These are phyloP conservation scores for Bombus superbus DNA, from an alignment of 1,140 invertebrate species.

Conservation along the genomic window DNA sequence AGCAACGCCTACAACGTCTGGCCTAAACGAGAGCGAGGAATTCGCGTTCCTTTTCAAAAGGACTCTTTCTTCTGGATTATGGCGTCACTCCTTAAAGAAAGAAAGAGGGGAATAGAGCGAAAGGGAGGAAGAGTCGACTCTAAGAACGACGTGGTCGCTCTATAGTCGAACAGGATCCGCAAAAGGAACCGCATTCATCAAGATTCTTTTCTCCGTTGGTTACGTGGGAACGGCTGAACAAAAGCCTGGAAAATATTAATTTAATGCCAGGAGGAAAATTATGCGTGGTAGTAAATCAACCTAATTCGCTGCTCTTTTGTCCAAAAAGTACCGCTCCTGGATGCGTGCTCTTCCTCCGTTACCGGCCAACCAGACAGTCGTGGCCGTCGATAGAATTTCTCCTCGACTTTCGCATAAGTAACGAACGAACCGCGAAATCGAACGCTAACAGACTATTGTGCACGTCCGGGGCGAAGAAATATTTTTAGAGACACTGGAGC, in stretches of 20 bases:
- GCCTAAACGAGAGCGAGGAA: constrained; percentile 9
- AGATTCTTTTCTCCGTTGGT: constrained; percentile 53
- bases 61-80: background rate
- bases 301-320: constrained; percentile 44
- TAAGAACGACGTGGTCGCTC: background rate
- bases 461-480: background rate
- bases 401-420: background rate
- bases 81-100: background rate
- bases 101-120: background rate
- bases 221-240: constrained; percentile 40
- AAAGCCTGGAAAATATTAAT: constrained; percentile 58
- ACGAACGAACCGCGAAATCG: background rate
- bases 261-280: constrained; percentile 60
- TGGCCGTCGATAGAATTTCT: constrained; percentile 25
- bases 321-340: constrained; percentile 25
- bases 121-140: background rate
- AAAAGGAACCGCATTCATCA: constrained; percentile 58
- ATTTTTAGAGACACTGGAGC: background rate
- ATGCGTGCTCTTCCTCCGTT: constrained; percentile 24
- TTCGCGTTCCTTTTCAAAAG: constrained; percentile 12
- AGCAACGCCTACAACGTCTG: background rate
- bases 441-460: background rate
- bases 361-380: constrained; percentile 29
- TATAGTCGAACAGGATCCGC: constrained; percentile 25
- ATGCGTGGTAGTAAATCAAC: constrained; percentile 57